These are phyloP conservation scores for Athene noctua DNA, from an alignment of 2,113 vertebrate species.

Conservation along the genomic window DNA sequence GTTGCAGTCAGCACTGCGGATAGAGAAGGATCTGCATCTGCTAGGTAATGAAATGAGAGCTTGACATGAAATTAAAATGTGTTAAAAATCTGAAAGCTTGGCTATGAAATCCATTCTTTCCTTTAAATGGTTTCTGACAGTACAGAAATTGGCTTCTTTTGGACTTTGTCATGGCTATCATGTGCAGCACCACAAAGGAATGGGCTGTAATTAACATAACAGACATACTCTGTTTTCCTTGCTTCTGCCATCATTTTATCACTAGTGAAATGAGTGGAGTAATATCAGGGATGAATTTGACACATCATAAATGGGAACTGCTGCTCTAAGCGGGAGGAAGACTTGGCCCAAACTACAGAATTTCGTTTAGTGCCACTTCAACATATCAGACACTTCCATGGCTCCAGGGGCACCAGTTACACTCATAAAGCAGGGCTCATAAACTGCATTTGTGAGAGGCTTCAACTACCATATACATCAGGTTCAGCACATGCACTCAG, in stretches of 20 bases:
- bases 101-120: neutral
- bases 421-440: neutral
- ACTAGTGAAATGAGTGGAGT: neutral
- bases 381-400: neutral
- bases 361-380: neutral
- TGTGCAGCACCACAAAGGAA: neutral
- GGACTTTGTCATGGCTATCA: neutral
- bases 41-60: constrained; percentile 78
- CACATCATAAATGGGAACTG: neutral
- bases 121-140: constrained; percentile 13
- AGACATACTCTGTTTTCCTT: neutral
- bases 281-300: neutral
- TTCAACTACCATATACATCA: neutral
- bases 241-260: neutral
- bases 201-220: neutral
- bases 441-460: neutral
- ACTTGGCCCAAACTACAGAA: neutral
- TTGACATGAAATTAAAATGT: constrained; percentile 8
- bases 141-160: constrained; percentile 18
- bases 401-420: neutral
- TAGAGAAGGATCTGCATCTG: constrained; percentile 93
- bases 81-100: constrained; percentile 6
- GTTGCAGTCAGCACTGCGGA: constrained; percentile 86
- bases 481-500: neutral
- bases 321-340: neutral